These are phyloP conservation scores for Gonocerus acuteangulatus DNA, from an alignment of 2,888 invertebrate genomes.

Conservation along the genomic window DNA sequence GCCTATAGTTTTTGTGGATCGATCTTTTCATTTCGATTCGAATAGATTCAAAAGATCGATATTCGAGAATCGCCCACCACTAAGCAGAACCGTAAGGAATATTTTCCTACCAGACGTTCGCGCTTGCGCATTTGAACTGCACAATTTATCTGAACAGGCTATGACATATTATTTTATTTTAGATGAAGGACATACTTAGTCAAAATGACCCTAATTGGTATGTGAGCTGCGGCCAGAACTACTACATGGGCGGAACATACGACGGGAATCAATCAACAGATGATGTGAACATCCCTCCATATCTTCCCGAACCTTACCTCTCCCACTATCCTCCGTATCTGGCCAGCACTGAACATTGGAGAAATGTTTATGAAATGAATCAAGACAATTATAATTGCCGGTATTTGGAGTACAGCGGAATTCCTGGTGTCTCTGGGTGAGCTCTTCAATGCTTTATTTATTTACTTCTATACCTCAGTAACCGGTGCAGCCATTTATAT, in stretches of 20 bases:
- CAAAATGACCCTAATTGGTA: constrained; percentile 8
- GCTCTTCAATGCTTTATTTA: not conserved
- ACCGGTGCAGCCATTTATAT: too few species aligned
- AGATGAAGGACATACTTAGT: constrained; percentile 3
- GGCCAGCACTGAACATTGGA: constrained; percentile 7
- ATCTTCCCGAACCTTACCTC: constrained; percentile 1
- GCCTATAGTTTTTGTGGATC: too few species aligned
- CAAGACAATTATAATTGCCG: constrained; percentile 4
- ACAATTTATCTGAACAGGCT: too few species aligned
- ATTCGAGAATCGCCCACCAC: too few species aligned
- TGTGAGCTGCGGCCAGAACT: not conserved
- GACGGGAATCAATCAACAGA: not conserved
- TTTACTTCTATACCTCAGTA: not conserved
- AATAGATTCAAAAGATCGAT: too few species aligned
- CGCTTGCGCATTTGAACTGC: too few species aligned
- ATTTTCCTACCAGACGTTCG: too few species aligned
- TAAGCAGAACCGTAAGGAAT: too few species aligned
- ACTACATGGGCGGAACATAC: not conserved
- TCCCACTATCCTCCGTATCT: constrained; percentile 6
- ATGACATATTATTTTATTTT: not conserved
- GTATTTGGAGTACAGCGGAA: not conserved
- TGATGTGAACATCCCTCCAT: not conserved
- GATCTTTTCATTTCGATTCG: too few species aligned
- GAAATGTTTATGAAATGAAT: constrained; percentile 9
- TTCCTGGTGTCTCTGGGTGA: not conserved